These are phyloP conservation scores for Zoanthus solanderi DNA, from an alignment of 92 coral and sea anemone species.

Conservation along the genomic window DNA sequence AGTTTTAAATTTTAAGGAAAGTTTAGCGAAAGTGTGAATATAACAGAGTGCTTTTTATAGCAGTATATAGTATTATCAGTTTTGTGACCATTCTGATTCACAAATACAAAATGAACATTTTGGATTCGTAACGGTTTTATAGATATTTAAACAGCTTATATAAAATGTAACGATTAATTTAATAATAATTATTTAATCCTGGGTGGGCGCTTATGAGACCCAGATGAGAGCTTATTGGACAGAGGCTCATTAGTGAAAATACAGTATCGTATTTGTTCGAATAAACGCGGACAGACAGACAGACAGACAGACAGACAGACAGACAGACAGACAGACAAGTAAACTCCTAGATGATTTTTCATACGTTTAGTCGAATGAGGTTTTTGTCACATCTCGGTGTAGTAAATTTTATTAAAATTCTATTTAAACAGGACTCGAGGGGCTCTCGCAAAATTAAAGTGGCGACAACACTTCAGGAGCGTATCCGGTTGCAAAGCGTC, in stretches of 20 bases:
- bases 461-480: neutral
- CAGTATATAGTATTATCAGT: neutral
- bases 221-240: neutral
- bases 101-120: conserved; percentile 10
- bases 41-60: neutral
- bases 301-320: neutral
- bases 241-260: neutral
- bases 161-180: neutral
- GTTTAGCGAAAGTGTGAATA: neutral
- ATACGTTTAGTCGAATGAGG: neutral
- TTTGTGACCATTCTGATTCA: neutral
- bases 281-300: neutral
- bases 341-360: neutral
- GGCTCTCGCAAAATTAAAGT: neutral
- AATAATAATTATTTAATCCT: neutral
- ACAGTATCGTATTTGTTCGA: neutral
- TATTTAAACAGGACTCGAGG: conserved; percentile 38
- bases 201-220: conserved; percentile 9
- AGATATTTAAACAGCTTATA: neutral
- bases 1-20: neutral
- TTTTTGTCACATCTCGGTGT: conserved; percentile 5
- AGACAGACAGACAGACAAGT: neutral
- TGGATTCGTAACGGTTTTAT: neutral
- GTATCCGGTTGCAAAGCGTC: conserved; percentile 18
- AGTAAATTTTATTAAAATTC: neutral